Evolutionary conservation across 2,888 invertebrate species (phyloP), one percentile per base, ranked within the genome.

Genomic region (Nebria brevicollis): DNA sequence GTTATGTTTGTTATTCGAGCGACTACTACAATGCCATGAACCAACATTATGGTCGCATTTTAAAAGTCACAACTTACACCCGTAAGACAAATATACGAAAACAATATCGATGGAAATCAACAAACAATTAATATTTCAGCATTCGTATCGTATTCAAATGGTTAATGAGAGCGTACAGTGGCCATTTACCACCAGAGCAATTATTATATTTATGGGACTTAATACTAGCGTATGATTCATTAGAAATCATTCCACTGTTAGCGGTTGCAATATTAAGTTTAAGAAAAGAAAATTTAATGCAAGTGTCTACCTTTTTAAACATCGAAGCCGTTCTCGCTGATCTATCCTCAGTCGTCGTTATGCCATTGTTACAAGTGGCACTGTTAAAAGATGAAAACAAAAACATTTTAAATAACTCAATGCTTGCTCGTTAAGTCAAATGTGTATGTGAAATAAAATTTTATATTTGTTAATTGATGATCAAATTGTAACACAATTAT

Each of bases 111-210:
- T 20, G 20, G 1, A 72, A 65, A 68, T 42, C 7, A 13, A 77
- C 75, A 6, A 70, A 25, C 5, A 13, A 25, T 5, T 70, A 4
- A 82, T 25, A 25, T 86, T 87, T 83, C 85, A 98, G 98, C 2
- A 92, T 98, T 77, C 93, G 95, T 86, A 94, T 98, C 41, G 97
- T 97, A 1, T 97, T 98, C 88, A 98, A 98, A 89, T 98, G 98
- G 98, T 89, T 98, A 72, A 98, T 98, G 94, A 91, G 98, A 83
- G 98, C 96, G 1, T 98, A 98, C 88, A 97, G 98, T 85, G 98
- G 98, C 0, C 97, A 97, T 87, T 90, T 98, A 74, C 95, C 97
- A 0, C 97, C 97, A 0, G 97, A 97, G 86, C 98, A 98, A 88
- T 91, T 98, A 0, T 90, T 98, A 2, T 93, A 96, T 68, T 90